Evolutionary conservation across 2,797 vertebrate species (phyloP).

Genomic region (Macrochelys suwanniensis): DNA sequence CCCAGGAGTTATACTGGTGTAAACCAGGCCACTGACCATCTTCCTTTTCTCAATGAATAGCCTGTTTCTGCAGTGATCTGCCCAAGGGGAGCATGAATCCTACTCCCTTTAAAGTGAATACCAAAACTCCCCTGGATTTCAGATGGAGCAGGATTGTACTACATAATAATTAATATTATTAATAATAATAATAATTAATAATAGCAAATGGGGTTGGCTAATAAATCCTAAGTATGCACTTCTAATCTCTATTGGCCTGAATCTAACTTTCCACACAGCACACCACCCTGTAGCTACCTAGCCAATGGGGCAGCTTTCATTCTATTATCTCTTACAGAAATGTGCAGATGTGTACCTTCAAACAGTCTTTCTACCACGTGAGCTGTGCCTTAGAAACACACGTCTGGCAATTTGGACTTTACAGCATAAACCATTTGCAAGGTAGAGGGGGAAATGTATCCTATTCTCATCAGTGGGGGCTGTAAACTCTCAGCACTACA

Average conservation of each 20-base stretch:
- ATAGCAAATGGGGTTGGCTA: background rate
- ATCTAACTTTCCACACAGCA: background rate
- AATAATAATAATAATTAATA: too few species aligned
- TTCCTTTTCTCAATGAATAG: background rate
- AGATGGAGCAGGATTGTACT: background rate
- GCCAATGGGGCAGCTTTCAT: background rate
- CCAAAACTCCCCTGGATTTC: background rate
- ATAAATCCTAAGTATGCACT: background rate
- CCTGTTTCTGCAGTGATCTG: background rate
- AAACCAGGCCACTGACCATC: background rate
- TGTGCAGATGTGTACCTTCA: conserved; percentile 26
- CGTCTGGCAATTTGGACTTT: conserved; percentile 63
- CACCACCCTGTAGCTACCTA: background rate
- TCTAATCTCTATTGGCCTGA: background rate
- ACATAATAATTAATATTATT: background rate
- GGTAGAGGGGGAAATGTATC: background rate
- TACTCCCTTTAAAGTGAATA: background rate
- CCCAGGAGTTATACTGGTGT: background rate
- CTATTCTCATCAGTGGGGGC: conserved; percentile 49
- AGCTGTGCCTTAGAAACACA: conserved; percentile 72
- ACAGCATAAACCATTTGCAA: background rate
- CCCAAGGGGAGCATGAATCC: too few species aligned
- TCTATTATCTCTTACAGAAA: background rate
- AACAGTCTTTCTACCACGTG: conserved; percentile 62
- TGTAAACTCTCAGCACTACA: conserved; percentile 64